Evolutionary conservation across 2,797 vertebrate species (phyloP).

Genomic region (Pseudochromis fuscus): DNA sequence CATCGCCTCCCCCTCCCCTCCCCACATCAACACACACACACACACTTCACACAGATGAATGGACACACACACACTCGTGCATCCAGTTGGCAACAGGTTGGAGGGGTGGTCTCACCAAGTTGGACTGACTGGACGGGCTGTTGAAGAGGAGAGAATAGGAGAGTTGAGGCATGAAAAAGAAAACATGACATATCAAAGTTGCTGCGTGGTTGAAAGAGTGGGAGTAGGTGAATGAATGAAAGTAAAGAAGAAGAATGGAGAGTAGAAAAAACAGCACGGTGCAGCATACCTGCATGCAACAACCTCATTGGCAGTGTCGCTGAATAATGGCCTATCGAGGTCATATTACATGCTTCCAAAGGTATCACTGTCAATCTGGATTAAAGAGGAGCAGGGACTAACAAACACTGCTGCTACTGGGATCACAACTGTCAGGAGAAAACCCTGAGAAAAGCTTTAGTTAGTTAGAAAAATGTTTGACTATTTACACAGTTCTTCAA

Average conservation of each 20-base stretch:
- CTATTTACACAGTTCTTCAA: no score
- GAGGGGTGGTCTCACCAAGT: constrained; percentile 23
- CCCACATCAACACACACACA: constrained; percentile 32
- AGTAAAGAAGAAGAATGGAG: neutral
- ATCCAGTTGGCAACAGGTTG: constrained; percentile 26
- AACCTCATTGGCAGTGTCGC: neutral
- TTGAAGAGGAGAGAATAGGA: constrained; percentile 29
- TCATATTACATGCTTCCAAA: no score
- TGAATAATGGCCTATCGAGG: neutral
- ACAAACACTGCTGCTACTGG: no score
- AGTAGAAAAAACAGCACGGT: no score
- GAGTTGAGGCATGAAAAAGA: constrained; percentile 29
- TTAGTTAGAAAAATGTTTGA: no score
- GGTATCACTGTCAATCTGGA: no score
- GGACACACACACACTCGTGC: neutral
- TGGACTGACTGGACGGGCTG: constrained; percentile 1
- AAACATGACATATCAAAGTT: constrained; percentile 46
- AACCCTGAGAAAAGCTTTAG: no score
- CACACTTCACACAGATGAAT: constrained; percentile 36
- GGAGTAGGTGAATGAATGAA: neutral
- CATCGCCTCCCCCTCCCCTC: constrained; percentile 17
- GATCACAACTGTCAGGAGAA: no score
- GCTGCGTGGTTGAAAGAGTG: constrained; percentile 1
- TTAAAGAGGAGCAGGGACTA: no score
- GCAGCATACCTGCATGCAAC: neutral